phyloP scores from a whole-genome alignment of 2,797 vertebrate genomes.

The Chaetophractus vellerosus region DNA sequence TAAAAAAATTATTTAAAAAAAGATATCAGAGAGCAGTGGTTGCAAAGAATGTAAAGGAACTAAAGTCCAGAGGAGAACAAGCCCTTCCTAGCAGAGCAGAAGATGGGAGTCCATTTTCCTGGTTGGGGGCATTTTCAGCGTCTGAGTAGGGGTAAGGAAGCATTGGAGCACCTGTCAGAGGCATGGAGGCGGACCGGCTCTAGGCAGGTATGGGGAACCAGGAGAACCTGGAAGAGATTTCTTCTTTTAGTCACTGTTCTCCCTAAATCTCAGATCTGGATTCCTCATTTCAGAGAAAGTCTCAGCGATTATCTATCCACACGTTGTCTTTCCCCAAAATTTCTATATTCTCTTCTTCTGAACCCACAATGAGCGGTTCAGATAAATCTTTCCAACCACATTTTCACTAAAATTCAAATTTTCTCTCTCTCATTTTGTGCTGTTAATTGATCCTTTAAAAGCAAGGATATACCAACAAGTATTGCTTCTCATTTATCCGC shows the following conservation, averaged over 20 bases:
- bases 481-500: not conserved
- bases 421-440: not conserved
- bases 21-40: not conserved
- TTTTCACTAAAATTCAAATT: not conserved
- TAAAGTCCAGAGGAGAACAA: too few relatives aligned
- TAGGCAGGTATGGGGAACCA: fast-evolving
- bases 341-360: not conserved
- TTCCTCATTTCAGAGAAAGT: not conserved
- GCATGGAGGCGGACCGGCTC: not conserved
- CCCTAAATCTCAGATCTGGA: not conserved
- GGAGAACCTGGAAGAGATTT: not conserved
- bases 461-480: not conserved
- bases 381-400: not conserved
- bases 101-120: not conserved
- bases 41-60: not conserved
- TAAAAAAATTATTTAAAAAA: not conserved
- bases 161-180: fast-evolving
- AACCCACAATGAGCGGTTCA: not conserved
- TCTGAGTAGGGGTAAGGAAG: fast-evolving
- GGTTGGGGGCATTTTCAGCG: fast-evolving
- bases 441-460: not conserved
- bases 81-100: not conserved
- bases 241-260: not conserved
- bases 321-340: not conserved
- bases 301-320: not conserved